Conservation (phyloP, 2,888 invertebrate genomes). For the Ischnura elegans region DNA sequence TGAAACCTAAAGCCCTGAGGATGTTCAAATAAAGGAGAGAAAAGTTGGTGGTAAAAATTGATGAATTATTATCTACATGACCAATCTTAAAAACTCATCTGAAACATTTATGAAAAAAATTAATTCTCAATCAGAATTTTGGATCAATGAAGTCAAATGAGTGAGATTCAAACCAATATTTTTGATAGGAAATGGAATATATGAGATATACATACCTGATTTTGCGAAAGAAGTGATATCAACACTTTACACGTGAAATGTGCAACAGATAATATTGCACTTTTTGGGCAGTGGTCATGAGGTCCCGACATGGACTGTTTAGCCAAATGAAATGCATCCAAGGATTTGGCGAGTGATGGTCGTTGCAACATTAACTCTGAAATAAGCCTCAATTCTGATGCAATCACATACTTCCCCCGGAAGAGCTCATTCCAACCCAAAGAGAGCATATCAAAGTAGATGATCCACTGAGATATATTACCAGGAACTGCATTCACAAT, state of each 20-base stretch:
- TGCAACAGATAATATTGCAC: neutral
- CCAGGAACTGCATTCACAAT: neutral
- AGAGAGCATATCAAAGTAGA: conserved; percentile 7
- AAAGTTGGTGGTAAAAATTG: too few species aligned
- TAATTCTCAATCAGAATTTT: too few species aligned
- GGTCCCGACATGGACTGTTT: neutral
- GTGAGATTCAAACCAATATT: too few species aligned
- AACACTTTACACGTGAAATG: neutral
- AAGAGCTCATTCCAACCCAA: conserved; percentile 12
- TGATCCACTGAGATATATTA: neutral
- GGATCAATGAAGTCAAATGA: too few species aligned
- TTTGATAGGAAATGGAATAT: neutral
- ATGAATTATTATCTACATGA: too few species aligned
- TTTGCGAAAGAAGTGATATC: neutral
- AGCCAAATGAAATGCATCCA: neutral
- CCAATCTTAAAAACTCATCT: too few species aligned
- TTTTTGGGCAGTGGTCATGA: neutral
- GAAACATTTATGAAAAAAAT: too few species aligned
- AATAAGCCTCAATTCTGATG: neutral
- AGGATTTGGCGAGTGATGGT: neutral
- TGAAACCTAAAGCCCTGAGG: too few species aligned
- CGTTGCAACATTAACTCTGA: neutral
- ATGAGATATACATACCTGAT: neutral
- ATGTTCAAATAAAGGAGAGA: too few species aligned
- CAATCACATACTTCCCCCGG: neutral